Percentiles rank a stretch among this genome's conserved stretches.
Evolutionary conservation across 2,888 invertebrate genomes (phyloP).

Genomic region (Philaethria dido): DNA sequence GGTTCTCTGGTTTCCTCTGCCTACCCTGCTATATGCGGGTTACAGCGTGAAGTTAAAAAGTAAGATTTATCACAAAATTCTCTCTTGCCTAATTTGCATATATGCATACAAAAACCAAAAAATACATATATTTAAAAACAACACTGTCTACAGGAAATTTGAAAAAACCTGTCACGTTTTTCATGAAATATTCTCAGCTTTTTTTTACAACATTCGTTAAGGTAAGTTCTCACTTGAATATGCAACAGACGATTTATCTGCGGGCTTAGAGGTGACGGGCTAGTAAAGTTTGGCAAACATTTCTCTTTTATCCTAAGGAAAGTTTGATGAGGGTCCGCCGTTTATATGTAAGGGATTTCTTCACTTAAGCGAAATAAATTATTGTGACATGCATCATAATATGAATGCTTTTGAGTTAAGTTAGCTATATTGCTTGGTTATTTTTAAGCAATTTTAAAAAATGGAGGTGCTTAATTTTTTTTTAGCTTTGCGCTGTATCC

Average conservation of each 20-base stretch:
- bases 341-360: slow-evolving; percentile 22
- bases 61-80: too few relatives aligned
- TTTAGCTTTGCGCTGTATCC: too few relatives aligned
- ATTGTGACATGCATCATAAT: slow-evolving; percentile 9
- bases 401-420: not conserved
- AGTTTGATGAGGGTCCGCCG: slow-evolving; percentile 26
- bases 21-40: too few relatives aligned
- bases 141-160: not conserved
- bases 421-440: not conserved
- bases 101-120: too few relatives aligned
- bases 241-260: slow-evolving; percentile 22
- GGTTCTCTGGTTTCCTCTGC: too few relatives aligned
- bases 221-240: slow-evolving; percentile 28
- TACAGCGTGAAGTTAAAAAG: too few relatives aligned
- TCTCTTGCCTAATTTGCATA: too few relatives aligned
- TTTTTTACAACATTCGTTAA: slow-evolving; percentile 24
- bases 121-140: not conserved
- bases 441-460: too few relatives aligned
- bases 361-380: slow-evolving; percentile 19
- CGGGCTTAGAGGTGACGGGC: slow-evolving; percentile 22
- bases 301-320: slow-evolving; percentile 23
- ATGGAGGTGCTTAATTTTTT: too few relatives aligned
- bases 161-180: slow-evolving; percentile 21
- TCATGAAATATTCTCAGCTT: slow-evolving; percentile 1
- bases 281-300: slow-evolving; percentile 18